Percentiles rank a stretch among this genome's conserved stretches.
Evolutionary conservation across 2,888 invertebrate species (phyloP).

Genomic region (Choreutis nemorana): DNA sequence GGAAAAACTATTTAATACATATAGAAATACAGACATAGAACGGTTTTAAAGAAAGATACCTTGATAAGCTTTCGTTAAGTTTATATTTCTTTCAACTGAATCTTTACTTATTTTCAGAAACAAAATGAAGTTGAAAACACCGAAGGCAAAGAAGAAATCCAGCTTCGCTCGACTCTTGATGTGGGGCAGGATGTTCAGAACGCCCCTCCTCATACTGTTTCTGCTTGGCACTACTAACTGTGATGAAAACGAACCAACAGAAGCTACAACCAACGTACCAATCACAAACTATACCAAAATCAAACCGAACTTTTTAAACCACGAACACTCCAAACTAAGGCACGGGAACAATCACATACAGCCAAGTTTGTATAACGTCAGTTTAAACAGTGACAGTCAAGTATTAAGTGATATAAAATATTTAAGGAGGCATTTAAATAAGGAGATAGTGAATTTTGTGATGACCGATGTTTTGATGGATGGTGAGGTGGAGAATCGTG

Average conservation of each 20-base stretch:
- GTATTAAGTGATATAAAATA: conserved; percentile 43
- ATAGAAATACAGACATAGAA: too few species aligned
- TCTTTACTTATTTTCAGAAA: conserved; percentile 26
- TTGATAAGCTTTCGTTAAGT: too few species aligned
- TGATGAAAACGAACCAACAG: conserved; percentile 32
- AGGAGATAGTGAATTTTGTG: conserved; percentile 67
- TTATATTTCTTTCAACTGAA: neutral
- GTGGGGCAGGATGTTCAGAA: conserved; percentile 44
- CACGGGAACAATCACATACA: conserved; percentile 16
- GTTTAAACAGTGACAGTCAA: conserved; percentile 20
- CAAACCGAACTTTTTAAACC: conserved; percentile 10
- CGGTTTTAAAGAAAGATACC: too few species aligned
- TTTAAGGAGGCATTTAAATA: conserved; percentile 46
- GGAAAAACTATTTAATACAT: too few species aligned
- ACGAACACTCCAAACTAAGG: conserved; percentile 13
- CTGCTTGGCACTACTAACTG: conserved; percentile 46
- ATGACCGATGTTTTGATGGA: conserved; percentile 72
- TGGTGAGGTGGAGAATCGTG: conserved; percentile 73
- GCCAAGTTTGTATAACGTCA: conserved; percentile 21
- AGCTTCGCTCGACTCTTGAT: conserved; percentile 30
- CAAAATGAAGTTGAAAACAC: conserved; percentile 51
- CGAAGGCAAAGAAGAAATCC: conserved; percentile 52
- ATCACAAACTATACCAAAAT: conserved; percentile 15
- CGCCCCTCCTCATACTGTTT: conserved; percentile 41
- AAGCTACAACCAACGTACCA: conserved; percentile 14